Conservation (phyloP, 2,797 vertebrate genomes). For the Ficedula albicollis region DNA sequence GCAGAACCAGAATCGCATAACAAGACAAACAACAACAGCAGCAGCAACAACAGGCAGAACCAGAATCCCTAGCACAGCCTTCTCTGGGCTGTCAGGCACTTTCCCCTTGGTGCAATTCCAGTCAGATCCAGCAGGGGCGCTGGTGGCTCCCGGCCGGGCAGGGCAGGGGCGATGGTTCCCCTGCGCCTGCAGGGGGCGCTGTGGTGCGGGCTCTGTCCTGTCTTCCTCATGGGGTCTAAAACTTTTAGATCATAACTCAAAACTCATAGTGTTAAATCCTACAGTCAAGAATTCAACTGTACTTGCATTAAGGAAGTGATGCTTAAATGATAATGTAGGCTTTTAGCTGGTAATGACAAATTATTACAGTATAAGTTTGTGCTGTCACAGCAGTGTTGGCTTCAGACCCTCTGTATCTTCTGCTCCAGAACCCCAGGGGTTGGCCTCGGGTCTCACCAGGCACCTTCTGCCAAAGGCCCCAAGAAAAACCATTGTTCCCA, state of each 20-base stretch:
- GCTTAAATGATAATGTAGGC: neutral
- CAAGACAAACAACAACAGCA: neutral
- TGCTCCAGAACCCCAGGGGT: neutral
- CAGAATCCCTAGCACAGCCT: accelerated
- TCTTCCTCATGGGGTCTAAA: neutral
- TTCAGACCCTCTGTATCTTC: neutral
- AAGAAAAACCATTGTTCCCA: accelerated
- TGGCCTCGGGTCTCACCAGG: accelerated
- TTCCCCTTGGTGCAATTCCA: accelerated
- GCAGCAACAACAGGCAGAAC: neutral
- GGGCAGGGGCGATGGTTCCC: neutral
- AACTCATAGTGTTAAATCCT: neutral
- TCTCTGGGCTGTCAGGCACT: neutral
- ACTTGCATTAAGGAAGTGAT: neutral
- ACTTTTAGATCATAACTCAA: neutral
- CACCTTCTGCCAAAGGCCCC: neutral
- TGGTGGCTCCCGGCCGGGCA: accelerated
- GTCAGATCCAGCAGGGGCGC: neutral
- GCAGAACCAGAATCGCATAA: neutral
- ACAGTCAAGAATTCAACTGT: neutral
- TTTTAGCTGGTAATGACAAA: neutral
- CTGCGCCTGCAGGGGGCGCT: neutral
- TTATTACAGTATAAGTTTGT: neutral
- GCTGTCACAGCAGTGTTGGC: neutral
- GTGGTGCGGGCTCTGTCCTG: accelerated